Percentiles rank a stretch among this genome's conserved stretches.
phyloP scores from a whole-genome alignment of 2,797 vertebrate genomes.

The Novumbra hubbsi region DNA sequence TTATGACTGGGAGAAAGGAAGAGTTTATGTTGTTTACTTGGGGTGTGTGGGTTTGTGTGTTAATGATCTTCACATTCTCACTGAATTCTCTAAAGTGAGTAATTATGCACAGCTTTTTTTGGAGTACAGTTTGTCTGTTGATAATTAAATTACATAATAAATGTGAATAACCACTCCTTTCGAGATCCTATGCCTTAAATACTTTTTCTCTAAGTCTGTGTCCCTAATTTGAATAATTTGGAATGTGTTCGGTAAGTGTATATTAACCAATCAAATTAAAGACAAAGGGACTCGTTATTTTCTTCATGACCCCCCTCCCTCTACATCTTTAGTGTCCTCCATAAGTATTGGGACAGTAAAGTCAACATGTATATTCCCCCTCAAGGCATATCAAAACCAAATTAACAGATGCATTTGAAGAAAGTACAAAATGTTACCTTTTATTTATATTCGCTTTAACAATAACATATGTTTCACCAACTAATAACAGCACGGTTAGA shows the following conservation, averaged over 20 bases:
- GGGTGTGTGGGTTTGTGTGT: constrained; percentile 1
- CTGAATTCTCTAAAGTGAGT: background rate
- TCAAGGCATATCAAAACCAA: too few species aligned
- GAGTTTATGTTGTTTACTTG: background rate
- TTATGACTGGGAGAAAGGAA: constrained; percentile 1
- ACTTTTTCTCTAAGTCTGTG: background rate
- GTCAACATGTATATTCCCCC: too few species aligned
- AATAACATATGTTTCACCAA: too few species aligned
- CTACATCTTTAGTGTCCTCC: too few species aligned
- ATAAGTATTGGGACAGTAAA: too few species aligned
- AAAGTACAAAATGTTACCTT: too few species aligned
- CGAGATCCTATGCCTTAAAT: background rate
- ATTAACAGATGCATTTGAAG: too few species aligned
- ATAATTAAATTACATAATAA: background rate
- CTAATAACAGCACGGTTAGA: too few species aligned
- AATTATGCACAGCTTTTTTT: background rate
- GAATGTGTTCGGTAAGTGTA: background rate
- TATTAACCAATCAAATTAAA: too few species aligned
- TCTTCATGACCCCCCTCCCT: too few species aligned
- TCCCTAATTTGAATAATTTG: background rate
- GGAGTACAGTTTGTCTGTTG: background rate
- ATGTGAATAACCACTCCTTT: background rate
- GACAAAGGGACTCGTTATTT: background rate
- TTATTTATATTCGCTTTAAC: too few species aligned
- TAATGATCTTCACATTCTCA: background rate